Percentiles rank a stretch among this genome's conserved stretches.
phyloP scores from a whole-genome alignment of 2,113 vertebrate species.

The Rostratula benghalensis region DNA sequence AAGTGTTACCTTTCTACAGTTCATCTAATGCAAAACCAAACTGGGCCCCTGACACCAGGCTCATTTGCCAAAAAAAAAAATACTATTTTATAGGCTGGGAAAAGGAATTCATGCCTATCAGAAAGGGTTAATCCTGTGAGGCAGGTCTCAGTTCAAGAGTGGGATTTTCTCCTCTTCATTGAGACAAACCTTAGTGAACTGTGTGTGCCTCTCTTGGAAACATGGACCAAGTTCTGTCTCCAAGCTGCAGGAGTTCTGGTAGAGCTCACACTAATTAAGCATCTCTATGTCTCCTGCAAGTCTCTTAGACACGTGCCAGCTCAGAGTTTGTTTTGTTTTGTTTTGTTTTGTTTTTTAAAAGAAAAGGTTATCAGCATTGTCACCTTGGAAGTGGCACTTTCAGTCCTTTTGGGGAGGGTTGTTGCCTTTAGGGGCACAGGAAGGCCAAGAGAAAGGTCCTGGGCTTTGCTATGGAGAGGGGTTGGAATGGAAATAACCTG shows the following conservation, averaged over 20 bases:
- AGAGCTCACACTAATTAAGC: not conserved
- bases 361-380: not conserved
- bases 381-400: not conserved
- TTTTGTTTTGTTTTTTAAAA: not conserved
- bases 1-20: not conserved
- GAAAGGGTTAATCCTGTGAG: not conserved
- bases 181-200: not conserved
- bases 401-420: accelerated
- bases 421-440: not conserved
- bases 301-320: not conserved
- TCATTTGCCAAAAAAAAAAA: not conserved
- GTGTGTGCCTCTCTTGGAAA: not conserved
- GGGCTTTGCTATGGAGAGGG: not conserved
- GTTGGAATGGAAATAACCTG: not conserved
- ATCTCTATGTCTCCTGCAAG: not conserved
- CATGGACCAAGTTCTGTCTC: not conserved
- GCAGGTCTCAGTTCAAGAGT: not conserved
- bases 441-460: not conserved
- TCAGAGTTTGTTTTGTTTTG: not conserved
- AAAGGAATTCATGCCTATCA: not conserved
- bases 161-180: not conserved
- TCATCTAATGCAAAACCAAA: not conserved
- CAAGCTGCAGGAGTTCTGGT: not conserved
- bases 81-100: not conserved
- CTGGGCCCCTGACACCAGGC: accelerated